These are phyloP conservation scores for Lasioglossum baleicum DNA, from an alignment of 1,140 invertebrate genomes.

Conservation along the genomic window DNA sequence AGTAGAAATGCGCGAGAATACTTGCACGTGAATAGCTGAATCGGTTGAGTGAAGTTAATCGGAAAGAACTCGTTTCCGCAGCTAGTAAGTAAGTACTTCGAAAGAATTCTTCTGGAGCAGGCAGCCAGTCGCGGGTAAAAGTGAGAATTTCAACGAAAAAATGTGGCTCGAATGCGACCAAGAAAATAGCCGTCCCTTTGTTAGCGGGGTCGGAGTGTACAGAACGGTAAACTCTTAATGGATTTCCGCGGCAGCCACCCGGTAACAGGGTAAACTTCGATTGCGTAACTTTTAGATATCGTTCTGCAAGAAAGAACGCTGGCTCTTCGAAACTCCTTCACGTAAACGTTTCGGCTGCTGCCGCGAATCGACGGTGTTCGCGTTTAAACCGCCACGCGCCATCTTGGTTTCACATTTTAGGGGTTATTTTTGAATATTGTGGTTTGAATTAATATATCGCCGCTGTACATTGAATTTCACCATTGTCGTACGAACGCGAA, in stretches of 20 bases:
- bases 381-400: too few species aligned
- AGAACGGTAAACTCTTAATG: slow-evolving; percentile 19
- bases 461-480: too few species aligned
- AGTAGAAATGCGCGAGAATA: too few species aligned
- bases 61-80: too few species aligned
- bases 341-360: neutral
- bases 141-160: neutral
- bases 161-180: neutral
- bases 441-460: too few species aligned
- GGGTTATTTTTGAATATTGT: too few species aligned
- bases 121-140: neutral
- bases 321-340: neutral
- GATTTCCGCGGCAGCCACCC: neutral
- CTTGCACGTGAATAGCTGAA: neutral
- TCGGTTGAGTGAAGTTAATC: neutral
- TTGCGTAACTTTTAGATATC: slow-evolving; percentile 16
- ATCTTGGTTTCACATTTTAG: too few species aligned
- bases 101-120: neutral
- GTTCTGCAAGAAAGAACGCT: neutral
- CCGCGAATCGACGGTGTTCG: neutral
- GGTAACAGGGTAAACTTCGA: slow-evolving; percentile 15
- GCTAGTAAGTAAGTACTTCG: neutral
- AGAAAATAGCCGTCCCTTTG: neutral
- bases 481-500: too few species aligned
- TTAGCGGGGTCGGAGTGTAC: neutral